A percentile compares a stretch with the other conserved stretches of the same genome.
Evolutionary conservation across 2,888 invertebrate genomes (phyloP).

Genomic region (Venusia cambrica): DNA sequence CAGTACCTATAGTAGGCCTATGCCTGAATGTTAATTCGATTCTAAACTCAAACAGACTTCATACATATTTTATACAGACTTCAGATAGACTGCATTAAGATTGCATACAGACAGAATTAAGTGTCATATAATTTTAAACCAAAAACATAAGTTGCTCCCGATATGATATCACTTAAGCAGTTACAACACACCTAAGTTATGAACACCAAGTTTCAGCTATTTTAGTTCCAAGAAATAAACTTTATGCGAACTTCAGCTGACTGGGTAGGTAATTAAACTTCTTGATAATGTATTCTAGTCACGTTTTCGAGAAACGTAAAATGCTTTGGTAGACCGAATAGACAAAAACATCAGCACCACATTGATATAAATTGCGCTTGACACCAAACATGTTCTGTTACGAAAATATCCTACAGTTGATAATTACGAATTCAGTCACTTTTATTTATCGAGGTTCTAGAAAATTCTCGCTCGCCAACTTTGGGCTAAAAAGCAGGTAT

Average conservation of each 20-base stretch:
- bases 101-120: no score
- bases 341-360: no score
- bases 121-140: no score
- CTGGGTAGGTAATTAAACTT: constrained; percentile 16
- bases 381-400: no score
- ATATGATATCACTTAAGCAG: constrained; percentile 7
- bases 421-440: constrained; percentile 4
- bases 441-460: constrained; percentile 27
- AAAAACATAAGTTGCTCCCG: no score
- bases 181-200: background rate
- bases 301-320: constrained; percentile 13
- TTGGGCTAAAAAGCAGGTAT: constrained; percentile 63
- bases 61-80: no score
- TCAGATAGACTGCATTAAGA: no score
- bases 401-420: constrained; percentile 1
- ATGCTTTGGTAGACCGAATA: constrained; percentile 5
- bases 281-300: constrained; percentile 18
- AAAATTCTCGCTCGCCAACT: constrained; percentile 59
- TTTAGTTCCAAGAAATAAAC: constrained; percentile 9
- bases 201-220: constrained; percentile 4
- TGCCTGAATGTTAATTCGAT: no score
- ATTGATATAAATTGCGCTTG: no score
- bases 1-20: no score
- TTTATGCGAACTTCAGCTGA: constrained; percentile 15
- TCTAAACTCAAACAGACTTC: no score